Percentiles rank a stretch among this genome's conserved stretches.
These are phyloP conservation scores for Hypotaenidia okinawae DNA, from an alignment of 2,797 vertebrate genomes.

Conservation along the genomic window DNA sequence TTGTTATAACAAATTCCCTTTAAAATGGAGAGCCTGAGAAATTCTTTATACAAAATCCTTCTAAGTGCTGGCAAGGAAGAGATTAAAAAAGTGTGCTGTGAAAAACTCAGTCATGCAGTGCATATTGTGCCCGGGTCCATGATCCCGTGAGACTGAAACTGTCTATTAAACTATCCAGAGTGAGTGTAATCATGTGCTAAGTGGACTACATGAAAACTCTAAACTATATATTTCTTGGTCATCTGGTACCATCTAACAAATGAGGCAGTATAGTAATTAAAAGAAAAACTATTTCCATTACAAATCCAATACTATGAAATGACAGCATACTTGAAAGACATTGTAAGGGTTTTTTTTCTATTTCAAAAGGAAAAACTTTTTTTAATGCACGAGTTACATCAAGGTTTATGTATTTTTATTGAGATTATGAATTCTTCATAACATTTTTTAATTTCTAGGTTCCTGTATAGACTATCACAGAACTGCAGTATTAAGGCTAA, in stretches of 20 bases:
- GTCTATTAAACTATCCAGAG: background rate
- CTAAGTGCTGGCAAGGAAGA: background rate
- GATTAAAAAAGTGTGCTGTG: background rate
- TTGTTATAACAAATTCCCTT: slow-evolving; percentile 17
- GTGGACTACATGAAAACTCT: background rate
- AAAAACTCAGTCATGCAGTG: background rate
- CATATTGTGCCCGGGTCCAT: background rate
- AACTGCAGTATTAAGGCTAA: background rate
- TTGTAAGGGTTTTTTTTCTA: too few species aligned
- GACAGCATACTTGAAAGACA: background rate
- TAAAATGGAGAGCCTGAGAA: background rate
- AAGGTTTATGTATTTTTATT: background rate
- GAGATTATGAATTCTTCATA: background rate
- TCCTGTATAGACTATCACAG: background rate
- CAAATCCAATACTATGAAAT: background rate
- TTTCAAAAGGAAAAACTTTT: background rate
- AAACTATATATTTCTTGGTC: background rate
- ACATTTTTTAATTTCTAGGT: background rate
- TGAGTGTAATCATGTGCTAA: background rate
- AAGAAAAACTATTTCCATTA: background rate
- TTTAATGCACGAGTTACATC: background rate
- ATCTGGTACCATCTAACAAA: background rate
- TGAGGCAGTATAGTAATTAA: background rate
- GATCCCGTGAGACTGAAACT: background rate
- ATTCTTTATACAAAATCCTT: background rate